A percentile compares a stretch with the other conserved stretches of the same genome.
phyloP scores from a whole-genome alignment of 2,113 vertebrate genomes.

The Carassius auratus region DNA sequence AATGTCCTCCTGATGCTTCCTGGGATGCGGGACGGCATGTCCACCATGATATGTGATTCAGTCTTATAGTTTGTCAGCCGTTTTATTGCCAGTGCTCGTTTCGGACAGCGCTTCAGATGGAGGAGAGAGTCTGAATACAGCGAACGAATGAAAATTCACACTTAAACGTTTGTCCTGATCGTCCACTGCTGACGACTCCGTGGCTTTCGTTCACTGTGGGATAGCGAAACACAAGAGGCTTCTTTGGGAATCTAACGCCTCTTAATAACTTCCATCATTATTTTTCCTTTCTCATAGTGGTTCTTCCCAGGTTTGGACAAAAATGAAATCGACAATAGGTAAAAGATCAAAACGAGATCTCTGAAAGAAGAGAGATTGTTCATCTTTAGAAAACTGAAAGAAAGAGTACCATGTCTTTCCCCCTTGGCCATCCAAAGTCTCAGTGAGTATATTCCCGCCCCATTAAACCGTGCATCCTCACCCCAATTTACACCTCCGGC shows the following conservation, averaged over 20 bases:
- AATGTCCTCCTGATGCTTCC: background rate
- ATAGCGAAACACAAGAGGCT: conserved; percentile 11
- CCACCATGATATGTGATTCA: background rate
- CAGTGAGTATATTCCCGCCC: background rate
- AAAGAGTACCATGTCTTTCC: conserved; percentile 45
- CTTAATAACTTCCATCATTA: conserved; percentile 24
- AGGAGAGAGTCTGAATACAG: conserved; percentile 10
- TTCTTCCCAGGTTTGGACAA: conserved; percentile 48
- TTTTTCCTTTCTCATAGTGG: conserved; percentile 42
- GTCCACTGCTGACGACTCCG: background rate
- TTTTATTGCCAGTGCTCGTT: conserved; percentile 58
- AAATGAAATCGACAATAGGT: conserved; percentile 22
- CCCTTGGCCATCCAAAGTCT: conserved; percentile 18
- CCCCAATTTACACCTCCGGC: background rate
- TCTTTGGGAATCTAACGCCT: background rate
- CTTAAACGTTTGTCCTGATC: background rate
- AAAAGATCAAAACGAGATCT: conserved; percentile 38
- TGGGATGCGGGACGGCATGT: conserved; percentile 12
- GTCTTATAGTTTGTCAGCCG: conserved; percentile 46
- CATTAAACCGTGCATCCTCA: background rate
- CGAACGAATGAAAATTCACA: background rate
- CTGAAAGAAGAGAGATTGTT: conserved; percentile 39
- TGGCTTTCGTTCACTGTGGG: conserved; percentile 33
- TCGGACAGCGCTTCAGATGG: conserved; percentile 7
- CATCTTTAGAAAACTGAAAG: conserved; percentile 44